phyloP scores from a whole-genome alignment of 2,797 vertebrate species.

The Australoheros facetus region DNA sequence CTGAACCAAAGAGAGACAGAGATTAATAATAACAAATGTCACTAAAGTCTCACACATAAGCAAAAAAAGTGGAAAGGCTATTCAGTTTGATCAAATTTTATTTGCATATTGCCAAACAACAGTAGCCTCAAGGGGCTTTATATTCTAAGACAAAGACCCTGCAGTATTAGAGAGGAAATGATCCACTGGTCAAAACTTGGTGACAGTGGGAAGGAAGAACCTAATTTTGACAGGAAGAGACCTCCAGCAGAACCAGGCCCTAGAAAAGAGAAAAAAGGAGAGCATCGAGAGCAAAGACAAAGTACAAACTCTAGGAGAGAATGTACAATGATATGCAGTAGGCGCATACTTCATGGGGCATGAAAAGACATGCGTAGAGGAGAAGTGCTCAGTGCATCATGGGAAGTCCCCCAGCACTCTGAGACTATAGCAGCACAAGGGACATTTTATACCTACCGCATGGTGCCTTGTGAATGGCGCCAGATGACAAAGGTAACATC shows the following conservation, averaged over 20 bases:
- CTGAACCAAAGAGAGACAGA: no score
- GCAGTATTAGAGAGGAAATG: background rate
- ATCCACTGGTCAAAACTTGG: background rate
- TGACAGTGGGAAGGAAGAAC: background rate
- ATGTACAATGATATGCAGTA: background rate
- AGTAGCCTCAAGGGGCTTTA: background rate
- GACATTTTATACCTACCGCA: no score
- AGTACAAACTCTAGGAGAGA: background rate
- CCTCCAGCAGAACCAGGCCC: background rate
- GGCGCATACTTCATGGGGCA: no score
- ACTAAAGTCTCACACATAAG: background rate
- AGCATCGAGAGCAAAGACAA: background rate
- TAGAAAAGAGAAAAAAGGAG: accelerated
- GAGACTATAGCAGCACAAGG: background rate
- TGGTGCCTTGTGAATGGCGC: no score
- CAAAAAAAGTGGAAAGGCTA: background rate
- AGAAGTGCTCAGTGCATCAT: background rate
- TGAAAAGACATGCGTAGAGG: background rate
- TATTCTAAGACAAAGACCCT: background rate
- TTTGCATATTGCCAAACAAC: background rate
- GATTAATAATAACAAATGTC: no score
- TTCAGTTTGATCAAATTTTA: background rate
- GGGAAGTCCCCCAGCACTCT: background rate
- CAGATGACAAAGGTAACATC: no score
- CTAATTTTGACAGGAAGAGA: background rate